A percentile compares a stretch with the other conserved stretches of the same genome.
These are phyloP conservation scores for Allygus modestus DNA, from an alignment of 2,888 invertebrate species.

Conservation along the genomic window DNA sequence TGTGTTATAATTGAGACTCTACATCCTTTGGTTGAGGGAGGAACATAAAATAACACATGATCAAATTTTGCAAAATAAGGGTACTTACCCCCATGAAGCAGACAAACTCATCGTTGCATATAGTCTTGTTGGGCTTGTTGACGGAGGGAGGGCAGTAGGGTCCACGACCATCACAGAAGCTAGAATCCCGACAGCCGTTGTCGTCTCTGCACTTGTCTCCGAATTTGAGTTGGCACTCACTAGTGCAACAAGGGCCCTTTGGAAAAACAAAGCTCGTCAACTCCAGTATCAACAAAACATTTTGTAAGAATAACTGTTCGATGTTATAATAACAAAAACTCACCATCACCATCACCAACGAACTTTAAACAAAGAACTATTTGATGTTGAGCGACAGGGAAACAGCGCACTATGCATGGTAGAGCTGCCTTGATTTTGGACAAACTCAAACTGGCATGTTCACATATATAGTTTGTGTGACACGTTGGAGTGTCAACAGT, in stretches of 20 bases:
- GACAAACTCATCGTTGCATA: conserved; percentile 98
- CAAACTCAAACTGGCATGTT: too few species aligned
- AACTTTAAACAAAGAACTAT: too few species aligned
- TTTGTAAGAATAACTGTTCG: not conserved
- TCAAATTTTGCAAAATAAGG: too few species aligned
- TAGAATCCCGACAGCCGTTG: conserved; percentile 95
- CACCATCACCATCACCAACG: not conserved
- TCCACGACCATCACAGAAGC: conserved; percentile 93
- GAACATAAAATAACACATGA: too few species aligned
- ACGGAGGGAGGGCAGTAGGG: conserved; percentile 95
- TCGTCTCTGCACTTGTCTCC: conserved; percentile 94
- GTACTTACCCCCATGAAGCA: conserved; percentile 95
- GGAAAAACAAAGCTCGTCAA: conserved; percentile 63
- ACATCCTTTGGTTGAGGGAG: too few species aligned
- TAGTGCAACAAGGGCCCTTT: conserved; percentile 97
- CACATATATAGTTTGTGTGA: too few species aligned
- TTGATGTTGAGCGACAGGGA: too few species aligned
- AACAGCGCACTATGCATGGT: too few species aligned
- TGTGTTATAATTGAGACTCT: too few species aligned
- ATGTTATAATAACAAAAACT: too few species aligned
- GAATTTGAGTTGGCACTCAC: conserved; percentile 89
- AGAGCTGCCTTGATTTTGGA: too few species aligned
- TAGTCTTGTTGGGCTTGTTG: conserved; percentile 95
- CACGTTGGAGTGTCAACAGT: too few species aligned
- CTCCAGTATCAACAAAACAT: not conserved